These are phyloP conservation scores for Anguilla marmorata DNA, from an alignment of 2,797 vertebrate species.

Conservation along the genomic window DNA sequence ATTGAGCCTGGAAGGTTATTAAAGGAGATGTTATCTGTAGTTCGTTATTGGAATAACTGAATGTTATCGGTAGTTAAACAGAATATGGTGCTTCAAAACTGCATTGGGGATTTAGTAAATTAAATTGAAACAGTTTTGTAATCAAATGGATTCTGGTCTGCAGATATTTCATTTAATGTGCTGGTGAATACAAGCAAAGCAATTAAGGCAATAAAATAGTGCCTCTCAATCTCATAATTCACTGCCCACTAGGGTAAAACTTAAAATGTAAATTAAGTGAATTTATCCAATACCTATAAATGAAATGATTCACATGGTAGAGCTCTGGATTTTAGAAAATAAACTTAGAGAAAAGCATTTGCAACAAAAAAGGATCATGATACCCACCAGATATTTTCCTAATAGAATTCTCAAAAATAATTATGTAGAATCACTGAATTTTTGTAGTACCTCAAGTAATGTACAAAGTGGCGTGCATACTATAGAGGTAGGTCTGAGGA, in stretches of 20 bases:
- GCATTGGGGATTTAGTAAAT: constrained; percentile 35
- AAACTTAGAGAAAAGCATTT: neutral
- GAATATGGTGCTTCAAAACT: constrained; percentile 26
- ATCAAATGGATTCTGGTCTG: constrained; percentile 47
- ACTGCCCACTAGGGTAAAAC: constrained; percentile 57
- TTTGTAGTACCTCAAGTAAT: neutral
- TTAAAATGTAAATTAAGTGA: constrained; percentile 26
- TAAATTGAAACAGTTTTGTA: constrained; percentile 38
- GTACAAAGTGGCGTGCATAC: neutral
- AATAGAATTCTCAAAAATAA: neutral
- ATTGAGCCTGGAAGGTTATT: constrained; percentile 24
- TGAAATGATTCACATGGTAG: neutral
- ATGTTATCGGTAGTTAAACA: constrained; percentile 27
- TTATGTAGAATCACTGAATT: neutral
- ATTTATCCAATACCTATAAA: constrained; percentile 11
- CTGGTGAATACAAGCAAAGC: constrained; percentile 55
- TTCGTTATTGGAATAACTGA: constrained; percentile 31
- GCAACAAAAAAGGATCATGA: neutral
- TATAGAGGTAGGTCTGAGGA: neutral
- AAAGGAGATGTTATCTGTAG: constrained; percentile 33
- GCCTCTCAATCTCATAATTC: constrained; percentile 54
- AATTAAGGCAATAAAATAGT: constrained; percentile 63
- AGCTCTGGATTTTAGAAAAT: neutral
- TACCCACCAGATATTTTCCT: neutral
- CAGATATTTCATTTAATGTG: constrained; percentile 60